Evolutionary conservation across 2,113 vertebrate genomes (phyloP).

Genomic region (Pycnonotus jocosus): DNA sequence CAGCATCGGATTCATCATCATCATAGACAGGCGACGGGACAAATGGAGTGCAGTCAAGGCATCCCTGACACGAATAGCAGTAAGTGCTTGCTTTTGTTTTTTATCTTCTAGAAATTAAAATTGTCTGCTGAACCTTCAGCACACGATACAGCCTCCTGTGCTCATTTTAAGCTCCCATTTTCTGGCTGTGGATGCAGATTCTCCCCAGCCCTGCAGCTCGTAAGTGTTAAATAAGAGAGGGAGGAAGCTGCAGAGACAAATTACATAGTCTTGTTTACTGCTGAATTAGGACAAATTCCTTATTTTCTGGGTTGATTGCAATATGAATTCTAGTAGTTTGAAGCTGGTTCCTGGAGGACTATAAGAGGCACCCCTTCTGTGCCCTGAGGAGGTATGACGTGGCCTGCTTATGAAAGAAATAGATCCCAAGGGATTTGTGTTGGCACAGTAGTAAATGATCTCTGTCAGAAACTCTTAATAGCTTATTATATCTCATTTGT

Average conservation of each 20-base stretch:
- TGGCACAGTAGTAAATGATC: not conserved
- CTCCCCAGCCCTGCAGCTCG: not conserved
- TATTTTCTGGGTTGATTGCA: not conserved
- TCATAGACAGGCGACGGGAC: conserved; percentile 92
- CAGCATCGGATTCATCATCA: conserved; percentile 91
- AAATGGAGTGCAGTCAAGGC: conserved; percentile 94
- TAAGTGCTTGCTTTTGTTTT: conserved; percentile 67
- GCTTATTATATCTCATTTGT: not conserved
- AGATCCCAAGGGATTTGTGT: not conserved
- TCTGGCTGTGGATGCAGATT: not conserved
- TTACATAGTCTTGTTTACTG: not conserved
- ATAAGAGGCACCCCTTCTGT: not conserved
- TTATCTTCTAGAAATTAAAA: not conserved
- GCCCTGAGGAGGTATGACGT: not conserved
- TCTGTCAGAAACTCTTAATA: not conserved
- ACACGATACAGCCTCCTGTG: not conserved
- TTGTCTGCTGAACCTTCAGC: not conserved
- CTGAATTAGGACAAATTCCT: not conserved
- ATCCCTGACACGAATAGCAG: conserved; percentile 89
- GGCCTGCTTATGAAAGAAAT: not conserved
- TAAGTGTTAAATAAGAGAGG: not conserved
- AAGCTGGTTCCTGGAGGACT: not conserved
- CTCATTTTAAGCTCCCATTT: not conserved
- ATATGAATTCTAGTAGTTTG: not conserved
- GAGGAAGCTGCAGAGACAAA: not conserved